A percentile compares a stretch with the other conserved stretches of the same genome.
These are phyloP conservation scores for Bugula neritina DNA, from an alignment of 2,888 invertebrate species.

Conservation along the genomic window DNA sequence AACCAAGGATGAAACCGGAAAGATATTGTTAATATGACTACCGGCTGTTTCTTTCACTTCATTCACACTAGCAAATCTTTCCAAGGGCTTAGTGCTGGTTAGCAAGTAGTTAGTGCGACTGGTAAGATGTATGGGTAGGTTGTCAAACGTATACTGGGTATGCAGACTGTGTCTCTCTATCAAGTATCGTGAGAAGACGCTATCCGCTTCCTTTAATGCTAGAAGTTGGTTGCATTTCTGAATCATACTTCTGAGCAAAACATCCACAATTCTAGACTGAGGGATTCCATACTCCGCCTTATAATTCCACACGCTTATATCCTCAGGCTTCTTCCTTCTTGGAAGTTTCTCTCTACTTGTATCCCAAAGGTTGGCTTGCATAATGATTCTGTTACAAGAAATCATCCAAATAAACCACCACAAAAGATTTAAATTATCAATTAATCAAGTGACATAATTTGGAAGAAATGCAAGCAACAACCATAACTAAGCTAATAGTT, in stretches of 20 bases:
- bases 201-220: neutral
- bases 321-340: constrained; percentile 65
- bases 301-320: constrained; percentile 62
- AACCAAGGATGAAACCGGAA: constrained; percentile 69
- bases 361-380: constrained; percentile 59
- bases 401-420: neutral
- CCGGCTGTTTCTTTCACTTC: constrained; percentile 33
- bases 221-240: neutral
- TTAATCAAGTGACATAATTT: too few relatives aligned
- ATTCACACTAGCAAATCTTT: neutral
- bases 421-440: too few relatives aligned
- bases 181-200: neutral
- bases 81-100: neutral
- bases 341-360: constrained; percentile 72
- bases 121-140: constrained; percentile 4
- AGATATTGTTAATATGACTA: constrained; percentile 63
- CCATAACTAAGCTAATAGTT: too few relatives aligned
- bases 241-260: neutral
- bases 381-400: constrained; percentile 34
- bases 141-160: constrained; percentile 15
- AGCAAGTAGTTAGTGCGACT: neutral
- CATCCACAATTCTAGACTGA: constrained; percentile 58
- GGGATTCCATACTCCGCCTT: constrained; percentile 65
- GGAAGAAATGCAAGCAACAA: too few relatives aligned
- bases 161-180: neutral